phyloP scores from a whole-genome alignment of 2,797 vertebrate genomes.

The Botia kubotai region DNA sequence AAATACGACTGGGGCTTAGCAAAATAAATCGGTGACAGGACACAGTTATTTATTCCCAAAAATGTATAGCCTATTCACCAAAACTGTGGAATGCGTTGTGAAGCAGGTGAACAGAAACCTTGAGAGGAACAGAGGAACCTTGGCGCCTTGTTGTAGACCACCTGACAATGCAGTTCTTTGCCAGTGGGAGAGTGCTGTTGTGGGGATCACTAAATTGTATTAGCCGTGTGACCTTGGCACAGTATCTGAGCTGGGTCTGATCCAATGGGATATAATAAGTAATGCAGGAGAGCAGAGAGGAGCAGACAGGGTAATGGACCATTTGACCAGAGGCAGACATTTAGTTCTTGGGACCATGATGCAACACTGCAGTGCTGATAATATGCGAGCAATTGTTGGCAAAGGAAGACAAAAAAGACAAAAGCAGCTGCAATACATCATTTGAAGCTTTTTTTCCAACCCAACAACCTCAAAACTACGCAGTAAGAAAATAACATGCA shows the following conservation, averaged over 20 bases:
- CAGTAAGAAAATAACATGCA: not conserved
- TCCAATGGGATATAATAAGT: conserved; percentile 55
- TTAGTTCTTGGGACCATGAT: conserved; percentile 42
- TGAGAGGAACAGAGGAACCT: conserved; percentile 27
- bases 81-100: not conserved
- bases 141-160: conserved; percentile 15
- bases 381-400: conserved; percentile 4
- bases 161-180: conserved; percentile 44
- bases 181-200: conserved; percentile 18
- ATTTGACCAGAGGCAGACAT: conserved; percentile 62
- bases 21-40: not conserved
- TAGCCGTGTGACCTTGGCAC: conserved; percentile 59
- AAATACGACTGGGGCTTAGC: not conserved
- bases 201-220: conserved; percentile 52
- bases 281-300: conserved; percentile 53
- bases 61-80: not conserved
- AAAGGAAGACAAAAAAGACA: conserved; percentile 1
- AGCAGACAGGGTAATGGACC: conserved; percentile 58
- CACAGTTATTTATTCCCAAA: not conserved
- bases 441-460: not conserved
- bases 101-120: conserved; percentile 27
- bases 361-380: conserved; percentile 31
- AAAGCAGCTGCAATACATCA: not conserved
- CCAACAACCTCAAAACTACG: not conserved
- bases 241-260: conserved; percentile 48